Conservation (phyloP, 2,797 vertebrate species). For the Hephaestus fuliginosus region DNA sequence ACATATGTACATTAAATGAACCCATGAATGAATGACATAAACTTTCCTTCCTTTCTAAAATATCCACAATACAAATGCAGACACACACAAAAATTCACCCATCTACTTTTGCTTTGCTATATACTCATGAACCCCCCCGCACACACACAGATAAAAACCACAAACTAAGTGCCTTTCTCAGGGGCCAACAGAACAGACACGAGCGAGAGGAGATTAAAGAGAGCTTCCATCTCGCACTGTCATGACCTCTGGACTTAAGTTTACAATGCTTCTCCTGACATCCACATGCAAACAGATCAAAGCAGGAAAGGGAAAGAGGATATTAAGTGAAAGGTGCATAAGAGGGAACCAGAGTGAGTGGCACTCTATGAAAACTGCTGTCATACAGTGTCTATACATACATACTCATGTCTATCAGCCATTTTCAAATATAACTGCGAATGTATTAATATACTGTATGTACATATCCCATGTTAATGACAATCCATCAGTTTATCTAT, state of each 20-base stretch:
- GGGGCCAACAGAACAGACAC: background rate
- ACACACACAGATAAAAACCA: background rate
- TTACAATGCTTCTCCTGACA: constrained; percentile 35
- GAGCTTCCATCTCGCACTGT: constrained; percentile 27
- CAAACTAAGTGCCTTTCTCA: constrained; percentile 27
- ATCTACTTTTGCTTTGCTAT: background rate
- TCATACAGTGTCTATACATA: no score
- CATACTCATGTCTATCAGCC: constrained; percentile 2
- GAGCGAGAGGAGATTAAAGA: constrained; percentile 23
- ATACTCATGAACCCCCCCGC: background rate
- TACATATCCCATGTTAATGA: background rate
- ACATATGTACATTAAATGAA: background rate
- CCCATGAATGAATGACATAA: background rate
- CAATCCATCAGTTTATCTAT: background rate
- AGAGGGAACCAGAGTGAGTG: background rate
- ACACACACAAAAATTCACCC: constrained; percentile 7
- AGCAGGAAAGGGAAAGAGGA: background rate
- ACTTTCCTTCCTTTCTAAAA: background rate
- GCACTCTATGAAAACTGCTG: constrained; percentile 8
- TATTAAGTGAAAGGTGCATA: background rate
- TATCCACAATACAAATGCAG: background rate
- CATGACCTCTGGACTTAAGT: constrained; percentile 9
- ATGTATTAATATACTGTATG: background rate
- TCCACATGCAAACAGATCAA: constrained; percentile 42
- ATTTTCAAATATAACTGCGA: constrained; percentile 4